Evolutionary conservation across 2,888 invertebrate genomes (phyloP).

Genomic region (Tillus elongatus): DNA sequence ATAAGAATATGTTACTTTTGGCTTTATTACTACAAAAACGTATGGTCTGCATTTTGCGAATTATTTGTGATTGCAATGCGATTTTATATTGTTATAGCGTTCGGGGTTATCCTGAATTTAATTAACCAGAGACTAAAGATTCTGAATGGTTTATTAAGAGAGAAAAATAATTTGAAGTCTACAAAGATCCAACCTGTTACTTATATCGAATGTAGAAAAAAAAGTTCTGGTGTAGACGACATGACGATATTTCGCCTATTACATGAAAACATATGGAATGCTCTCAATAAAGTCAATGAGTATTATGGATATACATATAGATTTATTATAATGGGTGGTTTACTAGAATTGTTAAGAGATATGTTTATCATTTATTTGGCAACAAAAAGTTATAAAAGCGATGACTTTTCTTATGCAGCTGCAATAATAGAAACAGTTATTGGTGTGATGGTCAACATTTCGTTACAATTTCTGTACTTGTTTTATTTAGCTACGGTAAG

Average conservation of each 20-base stretch:
- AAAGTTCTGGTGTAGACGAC: too few relatives aligned
- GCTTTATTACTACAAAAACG: too few relatives aligned
- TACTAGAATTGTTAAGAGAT: not conserved
- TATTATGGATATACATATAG: not conserved
- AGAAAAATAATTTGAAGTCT: too few relatives aligned
- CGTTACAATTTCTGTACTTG: not conserved
- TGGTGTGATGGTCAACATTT: not conserved
- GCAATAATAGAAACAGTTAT: not conserved
- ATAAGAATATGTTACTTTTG: too few relatives aligned
- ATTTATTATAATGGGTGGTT: not conserved
- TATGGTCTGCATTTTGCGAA: too few relatives aligned
- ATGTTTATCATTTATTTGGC: slow-evolving; percentile 1
- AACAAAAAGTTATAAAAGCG: not conserved
- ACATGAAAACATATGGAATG: not conserved
- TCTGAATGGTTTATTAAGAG: not conserved
- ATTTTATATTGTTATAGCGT: not conserved
- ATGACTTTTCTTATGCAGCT: not conserved
- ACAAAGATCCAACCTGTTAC: too few relatives aligned
- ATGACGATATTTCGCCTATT: not conserved
- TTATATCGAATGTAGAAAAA: not conserved
- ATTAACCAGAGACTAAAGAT: not conserved
- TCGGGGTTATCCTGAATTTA: not conserved
- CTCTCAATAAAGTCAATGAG: not conserved
- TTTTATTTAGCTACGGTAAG: not conserved
- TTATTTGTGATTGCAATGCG: too few relatives aligned